Evolutionary conservation across 2,888 invertebrate genomes (phyloP), one percentile per base, ranked within the genome.

Genomic region (Mimachlamys varia): DNA sequence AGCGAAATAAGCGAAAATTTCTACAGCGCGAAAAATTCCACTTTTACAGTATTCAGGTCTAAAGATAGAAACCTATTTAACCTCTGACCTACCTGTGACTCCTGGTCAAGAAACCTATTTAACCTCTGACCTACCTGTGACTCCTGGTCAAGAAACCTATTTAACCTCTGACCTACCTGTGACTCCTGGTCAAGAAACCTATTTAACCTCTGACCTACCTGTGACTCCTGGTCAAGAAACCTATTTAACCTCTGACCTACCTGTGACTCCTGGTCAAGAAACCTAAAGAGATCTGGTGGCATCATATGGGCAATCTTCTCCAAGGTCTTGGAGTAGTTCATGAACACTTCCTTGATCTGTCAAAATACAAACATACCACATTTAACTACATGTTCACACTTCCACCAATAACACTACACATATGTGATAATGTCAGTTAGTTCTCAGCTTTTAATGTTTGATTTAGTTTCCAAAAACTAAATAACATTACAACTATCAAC

Each of bases 191-290:
- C 96, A 91, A n/a, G n/a, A n/a, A n/a, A n/a, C n/a, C n/a, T n/a
- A n/a, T 1, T 0, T 58, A n/a, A 58, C 22, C 44, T 38, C 37
- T 33, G 44, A 62, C 37, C 27, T 33, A 53, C 53, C 53, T 53
- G 19, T 53, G 12, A 53, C 53, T 53, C 53, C 13, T 53, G 13
- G 2, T 53, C 53, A 12, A 17, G 53, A 15, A 53, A 53, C 19
- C 53, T 5, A 53, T 7, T 53, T 1, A 53, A 27, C 33, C 87
- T 55, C 27, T 88, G 17, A 33, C 88, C 15, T 91, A 96, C 96
- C 95, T 96, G 96, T 89, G 96, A 95, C 91, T 96, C 96, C 88
- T 94, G 95, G 92, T 96, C 96, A 92, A 96, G 92, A 50, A 96
- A 94, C 88, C 95, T 93, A 53, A 96, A 95, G 33, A 96, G 93